These are phyloP conservation scores for Centropus unirufus DNA, from an alignment of 2,113 vertebrate species.

Conservation along the genomic window DNA sequence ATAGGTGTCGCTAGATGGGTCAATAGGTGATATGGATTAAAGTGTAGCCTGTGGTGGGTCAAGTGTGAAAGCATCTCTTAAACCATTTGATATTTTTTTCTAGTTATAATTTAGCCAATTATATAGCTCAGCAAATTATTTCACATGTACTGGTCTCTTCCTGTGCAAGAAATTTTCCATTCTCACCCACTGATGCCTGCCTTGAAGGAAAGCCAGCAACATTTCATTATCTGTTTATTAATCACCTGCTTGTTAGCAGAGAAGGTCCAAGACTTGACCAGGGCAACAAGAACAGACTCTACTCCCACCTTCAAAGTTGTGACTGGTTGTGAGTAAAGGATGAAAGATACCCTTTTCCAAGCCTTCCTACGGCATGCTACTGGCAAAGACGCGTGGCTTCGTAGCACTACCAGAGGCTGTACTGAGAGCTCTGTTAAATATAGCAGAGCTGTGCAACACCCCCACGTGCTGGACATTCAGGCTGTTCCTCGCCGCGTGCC, in stretches of 20 bases:
- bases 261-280: background rate
- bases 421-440: slow-evolving; percentile 2
- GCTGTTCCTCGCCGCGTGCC: background rate
- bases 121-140: background rate
- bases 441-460: background rate
- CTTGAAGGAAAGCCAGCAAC: background rate
- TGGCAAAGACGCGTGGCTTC: background rate
- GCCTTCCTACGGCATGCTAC: background rate
- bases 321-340: background rate
- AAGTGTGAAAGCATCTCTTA: background rate
- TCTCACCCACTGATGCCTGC: background rate
- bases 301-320: background rate
- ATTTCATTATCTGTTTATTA: background rate
- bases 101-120: background rate
- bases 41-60: background rate
- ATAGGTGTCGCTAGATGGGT: background rate
- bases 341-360: slow-evolving; percentile 3
- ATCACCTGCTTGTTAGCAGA: background rate
- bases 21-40: background rate
- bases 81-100: background rate
- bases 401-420: background rate
- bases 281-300: background rate
- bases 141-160: background rate
- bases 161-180: background rate
- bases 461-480: background rate